Base-by-base conservation (phyloP, 2,113 vertebrate species). In the Centropus bengalensis region DNA sequence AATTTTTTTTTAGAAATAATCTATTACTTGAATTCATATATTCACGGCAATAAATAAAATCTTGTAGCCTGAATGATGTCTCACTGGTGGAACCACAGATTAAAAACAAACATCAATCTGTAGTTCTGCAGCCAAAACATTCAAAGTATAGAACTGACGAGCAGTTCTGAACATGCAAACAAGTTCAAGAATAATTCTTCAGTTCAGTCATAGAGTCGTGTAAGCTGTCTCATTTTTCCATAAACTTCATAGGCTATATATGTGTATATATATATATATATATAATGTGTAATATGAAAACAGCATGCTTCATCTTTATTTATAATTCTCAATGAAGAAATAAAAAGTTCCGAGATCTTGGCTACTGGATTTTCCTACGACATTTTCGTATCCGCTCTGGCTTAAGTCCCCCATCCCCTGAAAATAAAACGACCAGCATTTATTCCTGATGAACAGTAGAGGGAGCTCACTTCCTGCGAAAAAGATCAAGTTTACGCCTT, bases 371-470 rank as follows among this genome's bases (percentile, higher is more conserved):
- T 93, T 73, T 70, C 6, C 28, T 18, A 11, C 10, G 14, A 55
- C 9, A 23, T 13, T 12, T 20, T 33, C 14, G 0, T 22, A 22
- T 33, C 60, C 49, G 22, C 30, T 13, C 6, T 4, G n/a, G 22
- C 6, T 30, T 15, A 28, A 54, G 16, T 19, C 59, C 36, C 36
- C 36, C 36, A 36, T 36, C 36, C 36, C 36, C 36, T 9, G 36
- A 36, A 36, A 36, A 36, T 36, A 36, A 5, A 1, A 0, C 8
- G 23, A 58, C 17, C 13, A 79, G 56, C 63, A 73, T 71, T 94
- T 81, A 60, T 70, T 55, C 4, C 20, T 19, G 2, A 42, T 74
- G 24, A 76, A 83, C 97, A 96, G 80, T 8, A 96, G 96, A 95
- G 95, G 92, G 97, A 6, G 95, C 93, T 6, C 74, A 7, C 23